These are phyloP conservation scores for Catotricha subobsoleta DNA, from an alignment of 2,888 invertebrate genomes.

Conservation along the genomic window DNA sequence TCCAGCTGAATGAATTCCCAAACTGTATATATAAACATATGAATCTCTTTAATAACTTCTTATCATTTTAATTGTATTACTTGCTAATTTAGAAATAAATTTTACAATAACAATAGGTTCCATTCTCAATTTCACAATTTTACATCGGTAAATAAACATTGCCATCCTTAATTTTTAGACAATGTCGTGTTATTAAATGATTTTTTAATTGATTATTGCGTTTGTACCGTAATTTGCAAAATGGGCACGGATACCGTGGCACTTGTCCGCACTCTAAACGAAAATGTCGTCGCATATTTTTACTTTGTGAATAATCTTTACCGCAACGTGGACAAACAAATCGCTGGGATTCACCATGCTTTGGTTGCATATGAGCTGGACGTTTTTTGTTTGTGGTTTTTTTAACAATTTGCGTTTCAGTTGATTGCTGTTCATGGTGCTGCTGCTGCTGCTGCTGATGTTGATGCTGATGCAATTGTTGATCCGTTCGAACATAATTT, in stretches of 20 bases:
- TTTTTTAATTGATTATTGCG: constrained; percentile 14
- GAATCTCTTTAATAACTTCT: too few species aligned
- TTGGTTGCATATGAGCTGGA: constrained; percentile 8
- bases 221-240: constrained; percentile 30
- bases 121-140: background rate
- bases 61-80: too few species aligned
- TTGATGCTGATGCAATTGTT: background rate
- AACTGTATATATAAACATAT: too few species aligned
- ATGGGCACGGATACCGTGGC: constrained; percentile 47
- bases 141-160: background rate
- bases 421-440: background rate
- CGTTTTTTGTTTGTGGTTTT: background rate
- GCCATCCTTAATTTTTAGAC: background rate
- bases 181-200: constrained; percentile 12
- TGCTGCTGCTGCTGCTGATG: background rate
- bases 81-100: too few species aligned
- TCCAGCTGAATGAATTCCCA: too few species aligned
- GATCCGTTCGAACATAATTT: background rate
- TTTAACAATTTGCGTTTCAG: background rate
- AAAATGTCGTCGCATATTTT: constrained; percentile 27
- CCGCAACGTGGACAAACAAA: constrained; percentile 30
- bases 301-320: constrained; percentile 31
- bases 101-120: background rate
- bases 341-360: constrained; percentile 3
- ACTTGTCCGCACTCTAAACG: constrained; percentile 48